These are phyloP conservation scores for Adelosebastes latens DNA, from an alignment of 2,797 vertebrate species.

Conservation along the genomic window DNA sequence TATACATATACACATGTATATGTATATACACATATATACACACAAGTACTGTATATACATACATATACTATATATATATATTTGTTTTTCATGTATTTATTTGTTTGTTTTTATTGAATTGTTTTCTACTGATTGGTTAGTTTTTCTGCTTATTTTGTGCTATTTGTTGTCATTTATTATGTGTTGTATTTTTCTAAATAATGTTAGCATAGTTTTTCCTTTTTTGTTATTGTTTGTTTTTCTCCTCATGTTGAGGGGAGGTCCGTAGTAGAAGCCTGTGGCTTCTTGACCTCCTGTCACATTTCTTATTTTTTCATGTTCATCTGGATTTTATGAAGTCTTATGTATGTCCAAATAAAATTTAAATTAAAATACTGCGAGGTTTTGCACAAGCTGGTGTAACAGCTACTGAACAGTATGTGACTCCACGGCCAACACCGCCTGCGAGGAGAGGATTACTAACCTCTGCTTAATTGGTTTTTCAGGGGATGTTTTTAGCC, in stretches of 20 bases:
- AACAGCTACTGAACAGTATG: background rate
- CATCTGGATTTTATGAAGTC: background rate
- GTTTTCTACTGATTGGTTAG: background rate
- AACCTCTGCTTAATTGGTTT: constrained; percentile 81
- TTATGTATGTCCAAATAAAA: background rate
- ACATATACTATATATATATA: too few relatives aligned
- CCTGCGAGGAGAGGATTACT: constrained; percentile 68
- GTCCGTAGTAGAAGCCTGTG: rapidly evolving
- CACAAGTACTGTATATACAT: too few relatives aligned
- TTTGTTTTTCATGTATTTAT: too few relatives aligned
- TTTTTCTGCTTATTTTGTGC: background rate
- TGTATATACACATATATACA: too few relatives aligned
- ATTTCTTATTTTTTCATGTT: background rate
- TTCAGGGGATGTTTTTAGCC: constrained; percentile 71
- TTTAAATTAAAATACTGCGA: background rate
- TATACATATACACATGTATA: too few relatives aligned
- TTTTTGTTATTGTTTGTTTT: background rate
- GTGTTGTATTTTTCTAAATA: background rate
- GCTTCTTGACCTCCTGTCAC: background rate
- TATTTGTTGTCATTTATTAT: too few relatives aligned
- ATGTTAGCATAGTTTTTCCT: background rate
- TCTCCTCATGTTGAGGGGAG: background rate
- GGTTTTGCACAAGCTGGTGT: background rate
- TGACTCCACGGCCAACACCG: background rate
- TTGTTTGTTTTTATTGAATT: background rate